Conservation (phyloP, 1,140 invertebrate genomes). For the Drosophila virilis region DNA sequence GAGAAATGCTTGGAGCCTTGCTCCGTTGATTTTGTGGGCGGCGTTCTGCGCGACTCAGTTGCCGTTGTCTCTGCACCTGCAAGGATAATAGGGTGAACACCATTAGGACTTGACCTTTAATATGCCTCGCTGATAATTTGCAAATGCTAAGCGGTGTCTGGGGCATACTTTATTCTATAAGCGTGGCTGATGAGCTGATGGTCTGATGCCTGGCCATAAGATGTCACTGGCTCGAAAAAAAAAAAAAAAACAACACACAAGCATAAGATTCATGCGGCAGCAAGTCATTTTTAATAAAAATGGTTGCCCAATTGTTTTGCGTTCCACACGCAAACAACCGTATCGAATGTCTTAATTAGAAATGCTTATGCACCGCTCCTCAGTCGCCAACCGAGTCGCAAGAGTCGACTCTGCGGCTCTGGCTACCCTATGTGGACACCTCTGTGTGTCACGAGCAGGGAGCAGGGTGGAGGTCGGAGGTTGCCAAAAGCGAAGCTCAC, state of each 20-base stretch:
- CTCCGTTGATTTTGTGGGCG: constrained; percentile 24
- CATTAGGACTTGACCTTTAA: constrained; percentile 28
- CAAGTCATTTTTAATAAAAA: constrained; percentile 22
- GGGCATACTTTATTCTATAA: constrained; percentile 54
- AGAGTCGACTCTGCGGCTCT: not conserved
- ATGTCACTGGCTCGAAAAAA: too few relatives aligned
- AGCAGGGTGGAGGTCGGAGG: constrained; percentile 22
- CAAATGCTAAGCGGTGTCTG: constrained; percentile 57
- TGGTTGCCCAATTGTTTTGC: constrained; percentile 70
- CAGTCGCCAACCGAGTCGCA: constrained; percentile 15
- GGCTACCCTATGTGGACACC: constrained; percentile 26
- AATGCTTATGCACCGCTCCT: constrained; percentile 48
- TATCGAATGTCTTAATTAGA: constrained; percentile 84
- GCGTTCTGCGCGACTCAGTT: constrained; percentile 47
- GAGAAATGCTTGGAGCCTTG: constrained; percentile 1
- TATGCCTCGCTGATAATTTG: not conserved
- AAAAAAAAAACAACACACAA: too few relatives aligned
- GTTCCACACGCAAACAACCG: constrained; percentile 75
- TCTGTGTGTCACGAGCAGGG: constrained; percentile 18
- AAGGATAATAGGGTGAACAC: constrained; percentile 29
- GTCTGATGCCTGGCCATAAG: too few relatives aligned
- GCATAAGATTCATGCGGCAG: too few relatives aligned
- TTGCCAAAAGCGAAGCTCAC: constrained; percentile 46
- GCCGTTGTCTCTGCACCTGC: constrained; percentile 62
- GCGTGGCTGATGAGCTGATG: not conserved